Base-by-base conservation (phyloP, 2,113 vertebrate genomes). In the Colius striatus region DNA sequence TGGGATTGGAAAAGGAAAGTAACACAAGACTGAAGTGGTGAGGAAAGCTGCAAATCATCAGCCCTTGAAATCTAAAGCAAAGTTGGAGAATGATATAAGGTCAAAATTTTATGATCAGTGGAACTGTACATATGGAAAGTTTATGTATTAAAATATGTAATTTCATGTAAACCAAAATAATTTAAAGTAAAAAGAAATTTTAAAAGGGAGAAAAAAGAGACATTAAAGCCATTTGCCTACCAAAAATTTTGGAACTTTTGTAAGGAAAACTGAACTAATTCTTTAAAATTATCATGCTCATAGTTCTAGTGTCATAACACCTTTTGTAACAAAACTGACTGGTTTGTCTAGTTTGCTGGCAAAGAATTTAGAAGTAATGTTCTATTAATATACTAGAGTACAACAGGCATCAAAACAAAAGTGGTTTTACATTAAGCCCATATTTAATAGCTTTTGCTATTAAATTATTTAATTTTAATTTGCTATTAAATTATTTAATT, bases 121-220 rank as follows among this genome's bases (percentile, higher is more conserved):
- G 12, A 90, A 25, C 34, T 61, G 11, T 30, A 22, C 41, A 10
- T n/a, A 21, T 48, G 19, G n/a, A 18, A 67, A 34, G 13, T 60
- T 57, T 65, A 41, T 19, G 45, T 45, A 70, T 57, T 58, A 71
- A 77, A 63, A 76, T 20, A 32, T 1, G 27, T 55, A 0, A 10
- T 51, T 90, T 32, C 6, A 57, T 72, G 50, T 72, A 14, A 72
- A 63, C 11, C 23, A 62, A 38, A 55, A 12, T 12, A 16, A 29
- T 41, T 48, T 68, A 45, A 89, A 67, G 26, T 60, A 21, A 63
- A 65, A 70, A 68, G 4, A 51, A 62, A 43, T 29, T 41, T 41
- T 34, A 29, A 41, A 47, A 36, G 3, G 1, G 2, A 6, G 14
- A 1, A 6, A 2, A 8, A 20, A 9, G n/a, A 16, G 38, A 47